Base-by-base conservation (phyloP, 1,140 invertebrate genomes). In the Drosophila rufa region DNA sequence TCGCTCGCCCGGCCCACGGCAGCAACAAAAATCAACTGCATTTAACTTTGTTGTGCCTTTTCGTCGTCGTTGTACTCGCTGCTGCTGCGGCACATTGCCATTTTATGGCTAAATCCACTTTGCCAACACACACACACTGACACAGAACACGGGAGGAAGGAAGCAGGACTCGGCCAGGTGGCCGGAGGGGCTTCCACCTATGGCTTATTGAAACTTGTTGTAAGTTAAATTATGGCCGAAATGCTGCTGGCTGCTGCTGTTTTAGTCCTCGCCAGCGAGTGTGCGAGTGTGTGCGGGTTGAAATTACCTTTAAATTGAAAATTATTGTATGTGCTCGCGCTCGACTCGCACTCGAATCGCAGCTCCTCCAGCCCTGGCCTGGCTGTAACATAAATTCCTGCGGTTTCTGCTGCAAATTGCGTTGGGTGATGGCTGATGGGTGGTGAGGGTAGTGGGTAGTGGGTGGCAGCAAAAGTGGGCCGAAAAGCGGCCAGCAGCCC, bases 51-150 rank as follows among this genome's bases (percentile, higher is more conserved):
- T 90, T 90, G 85, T 89, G 87, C 67, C 75, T 83, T 79, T 81
- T 64, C 61, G 66, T 65, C 68, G 66, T 79, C 58, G 22, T 42
- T 14, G 58, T 68, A 50, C 61, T 61, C 80, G 64, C 74, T 15
- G 67, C 61, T 64, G 61, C 67, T 70, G 67, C 62, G 77, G 78
- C 74, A 81, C 82, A 81, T 81, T 89, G 80, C 89, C 79, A 87
- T 89, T 90, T 89, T 90, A 90, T 90, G 85, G 79, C 85, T 90
- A 90, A 90, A 90, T 90, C 85, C 85, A 90, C 85, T 90, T 90
- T 85, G 73, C 73, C 59, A 70, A 42, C 61, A 69, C 33, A 60
- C 51, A 25, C 47, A 71, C 36, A 58, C 19, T 22, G 19, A 75
- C 42, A 22, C 22, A 15, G 51, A 6, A 30, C 6, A 30, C 27